These are phyloP conservation scores for Tolypeutes matacus DNA, from an alignment of 2,797 vertebrate genomes.

Conservation along the genomic window DNA sequence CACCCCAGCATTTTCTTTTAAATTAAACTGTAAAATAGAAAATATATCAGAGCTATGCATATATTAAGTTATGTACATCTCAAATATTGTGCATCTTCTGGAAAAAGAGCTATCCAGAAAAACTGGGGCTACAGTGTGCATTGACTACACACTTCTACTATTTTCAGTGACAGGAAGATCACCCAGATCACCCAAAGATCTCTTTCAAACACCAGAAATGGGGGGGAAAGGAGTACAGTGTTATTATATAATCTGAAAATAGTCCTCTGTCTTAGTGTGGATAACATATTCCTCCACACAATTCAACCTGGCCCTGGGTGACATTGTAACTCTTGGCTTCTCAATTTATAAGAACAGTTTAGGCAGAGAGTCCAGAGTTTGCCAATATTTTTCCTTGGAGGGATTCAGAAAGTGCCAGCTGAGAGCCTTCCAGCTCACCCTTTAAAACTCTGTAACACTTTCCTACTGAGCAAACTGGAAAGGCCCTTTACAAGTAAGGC, in stretches of 20 bases:
- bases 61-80: not conserved
- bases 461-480: constrained; percentile 68
- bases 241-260: not conserved
- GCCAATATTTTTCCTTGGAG: constrained; percentile 81
- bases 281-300: not conserved
- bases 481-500: constrained; percentile 67
- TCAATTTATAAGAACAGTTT: constrained; percentile 77
- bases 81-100: not conserved
- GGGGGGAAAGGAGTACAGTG: too few relatives aligned
- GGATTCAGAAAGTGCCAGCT: constrained; percentile 83
- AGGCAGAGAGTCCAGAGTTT: constrained; percentile 74
- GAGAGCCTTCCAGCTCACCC: constrained; percentile 84
- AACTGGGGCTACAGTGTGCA: not conserved
- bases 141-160: constrained; percentile 1
- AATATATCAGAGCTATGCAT: not conserved
- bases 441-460: constrained; percentile 72
- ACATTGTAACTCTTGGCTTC: constrained; percentile 71
- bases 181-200: not conserved
- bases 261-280: not conserved
- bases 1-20: not conserved
- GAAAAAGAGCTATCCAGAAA: not conserved
- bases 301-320: not conserved
- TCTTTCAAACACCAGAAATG: not conserved
- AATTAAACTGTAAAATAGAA: not conserved
- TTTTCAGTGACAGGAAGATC: constrained; percentile 10